Evolutionary conservation across 1,140 invertebrate species (phyloP).

Genomic region (Lithobius niger): DNA sequence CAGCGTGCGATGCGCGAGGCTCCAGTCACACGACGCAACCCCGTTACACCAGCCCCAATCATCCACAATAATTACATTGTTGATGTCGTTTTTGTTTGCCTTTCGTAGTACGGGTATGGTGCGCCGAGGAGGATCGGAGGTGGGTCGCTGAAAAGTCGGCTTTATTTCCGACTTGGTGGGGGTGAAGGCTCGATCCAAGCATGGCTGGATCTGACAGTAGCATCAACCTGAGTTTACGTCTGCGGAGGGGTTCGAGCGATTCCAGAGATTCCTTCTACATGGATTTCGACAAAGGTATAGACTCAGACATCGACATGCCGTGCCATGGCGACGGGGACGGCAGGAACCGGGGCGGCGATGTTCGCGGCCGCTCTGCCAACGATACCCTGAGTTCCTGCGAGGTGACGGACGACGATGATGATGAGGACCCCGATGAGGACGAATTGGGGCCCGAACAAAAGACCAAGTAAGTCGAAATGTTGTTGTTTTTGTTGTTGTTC

Average conservation of each 20-base stretch:
- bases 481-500: too few species aligned
- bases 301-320: constrained; percentile 72
- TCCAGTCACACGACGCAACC: too few species aligned
- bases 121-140: too few species aligned
- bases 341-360: neutral
- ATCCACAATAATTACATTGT: too few species aligned
- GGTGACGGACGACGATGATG: neutral
- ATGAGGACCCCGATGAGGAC: neutral
- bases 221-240: constrained; percentile 63
- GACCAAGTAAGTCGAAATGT: constrained; percentile 6
- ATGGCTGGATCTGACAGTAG: constrained; percentile 32
- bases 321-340: neutral
- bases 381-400: neutral
- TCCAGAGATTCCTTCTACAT: constrained; percentile 74
- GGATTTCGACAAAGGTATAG: constrained; percentile 71
- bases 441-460: neutral
- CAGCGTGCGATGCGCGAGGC: too few species aligned
- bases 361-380: neutral
- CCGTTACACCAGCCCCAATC: too few species aligned
- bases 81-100: too few species aligned
- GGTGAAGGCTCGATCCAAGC: neutral
- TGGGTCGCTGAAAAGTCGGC: too few species aligned
- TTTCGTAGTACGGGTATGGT: too few species aligned
- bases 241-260: constrained; percentile 65
- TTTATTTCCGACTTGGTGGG: neutral